These are phyloP conservation scores for Antitype chi DNA, from an alignment of 2,888 invertebrate species.

Conservation along the genomic window DNA sequence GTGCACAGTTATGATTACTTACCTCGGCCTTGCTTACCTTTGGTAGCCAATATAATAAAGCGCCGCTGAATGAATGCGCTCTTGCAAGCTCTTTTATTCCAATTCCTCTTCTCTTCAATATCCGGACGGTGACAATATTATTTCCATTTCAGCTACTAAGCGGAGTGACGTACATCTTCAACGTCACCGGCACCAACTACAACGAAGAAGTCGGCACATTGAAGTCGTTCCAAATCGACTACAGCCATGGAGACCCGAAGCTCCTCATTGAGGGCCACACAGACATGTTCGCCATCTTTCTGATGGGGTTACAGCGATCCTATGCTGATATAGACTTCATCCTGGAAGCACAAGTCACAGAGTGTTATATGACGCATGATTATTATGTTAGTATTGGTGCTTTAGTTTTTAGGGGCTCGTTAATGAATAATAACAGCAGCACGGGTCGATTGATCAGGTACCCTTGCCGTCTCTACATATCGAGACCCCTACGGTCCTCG, in stretches of 20 bases:
- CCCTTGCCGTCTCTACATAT: too few relatives aligned
- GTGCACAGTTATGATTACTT: neutral
- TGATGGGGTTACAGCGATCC: constrained; percentile 75
- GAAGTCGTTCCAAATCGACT: constrained; percentile 77
- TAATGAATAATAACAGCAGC: too few relatives aligned
- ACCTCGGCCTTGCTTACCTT: neutral
- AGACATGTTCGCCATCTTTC: constrained; percentile 76
- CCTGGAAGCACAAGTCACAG: constrained; percentile 77
- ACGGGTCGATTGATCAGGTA: too few relatives aligned
- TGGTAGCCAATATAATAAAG: neutral
- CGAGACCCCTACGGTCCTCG: too few relatives aligned
- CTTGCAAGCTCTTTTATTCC: neutral
- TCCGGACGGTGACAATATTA: neutral
- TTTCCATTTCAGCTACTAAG: constrained; percentile 72
- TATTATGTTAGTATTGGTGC: constrained; percentile 76
- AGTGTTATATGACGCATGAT: constrained; percentile 79
- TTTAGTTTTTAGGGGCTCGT: neutral
- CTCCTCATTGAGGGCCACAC: constrained; percentile 74
- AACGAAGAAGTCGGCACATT: constrained; percentile 56
- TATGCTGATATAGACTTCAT: constrained; percentile 74
- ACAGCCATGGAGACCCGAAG: constrained; percentile 73
- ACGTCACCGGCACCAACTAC: constrained; percentile 69
- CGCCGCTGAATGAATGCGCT: neutral
- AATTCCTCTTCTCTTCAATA: neutral
- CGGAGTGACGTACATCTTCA: constrained; percentile 79